Percentiles rank a stretch among this genome's conserved stretches.
Conservation (phyloP, 64 coral and sea anemone species). For the Acropora yongei region DNA sequence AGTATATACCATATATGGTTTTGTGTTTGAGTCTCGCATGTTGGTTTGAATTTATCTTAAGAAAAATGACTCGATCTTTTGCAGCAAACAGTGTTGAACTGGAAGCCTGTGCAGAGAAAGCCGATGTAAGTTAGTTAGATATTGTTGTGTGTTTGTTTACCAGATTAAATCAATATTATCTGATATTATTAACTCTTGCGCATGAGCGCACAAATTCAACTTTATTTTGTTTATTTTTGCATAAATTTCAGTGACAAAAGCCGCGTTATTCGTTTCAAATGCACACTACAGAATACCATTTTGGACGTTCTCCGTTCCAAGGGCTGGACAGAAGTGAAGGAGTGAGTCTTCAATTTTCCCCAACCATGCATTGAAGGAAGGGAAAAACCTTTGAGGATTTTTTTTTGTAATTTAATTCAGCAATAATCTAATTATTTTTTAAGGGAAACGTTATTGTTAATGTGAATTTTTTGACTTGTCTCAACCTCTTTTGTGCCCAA, state of each 20-base stretch:
- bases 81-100: conserved; percentile 75
- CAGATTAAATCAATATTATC: too few relatives aligned
- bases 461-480: background rate
- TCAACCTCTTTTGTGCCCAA: too few relatives aligned
- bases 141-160: background rate
- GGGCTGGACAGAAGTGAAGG: conserved; percentile 89
- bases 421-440: background rate
- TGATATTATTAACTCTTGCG: too few relatives aligned
- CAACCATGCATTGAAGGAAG: background rate
- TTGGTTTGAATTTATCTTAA: background rate
- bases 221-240: background rate
- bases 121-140: conserved; percentile 77
- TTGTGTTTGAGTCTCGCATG: background rate
- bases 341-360: conserved; percentile 60
- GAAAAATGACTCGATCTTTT: background rate
- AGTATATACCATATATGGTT: background rate
- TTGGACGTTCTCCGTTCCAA: conserved; percentile 93
- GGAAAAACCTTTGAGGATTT: background rate
- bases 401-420: background rate
- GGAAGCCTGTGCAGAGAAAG: conserved; percentile 85
- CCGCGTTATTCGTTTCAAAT: conserved; percentile 89
- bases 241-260: conserved; percentile 84
- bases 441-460: background rate
- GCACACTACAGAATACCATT: conserved; percentile 93
- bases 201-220: background rate